Conservation (phyloP, 2,888 invertebrate genomes). For the Busseola fusca region DNA sequence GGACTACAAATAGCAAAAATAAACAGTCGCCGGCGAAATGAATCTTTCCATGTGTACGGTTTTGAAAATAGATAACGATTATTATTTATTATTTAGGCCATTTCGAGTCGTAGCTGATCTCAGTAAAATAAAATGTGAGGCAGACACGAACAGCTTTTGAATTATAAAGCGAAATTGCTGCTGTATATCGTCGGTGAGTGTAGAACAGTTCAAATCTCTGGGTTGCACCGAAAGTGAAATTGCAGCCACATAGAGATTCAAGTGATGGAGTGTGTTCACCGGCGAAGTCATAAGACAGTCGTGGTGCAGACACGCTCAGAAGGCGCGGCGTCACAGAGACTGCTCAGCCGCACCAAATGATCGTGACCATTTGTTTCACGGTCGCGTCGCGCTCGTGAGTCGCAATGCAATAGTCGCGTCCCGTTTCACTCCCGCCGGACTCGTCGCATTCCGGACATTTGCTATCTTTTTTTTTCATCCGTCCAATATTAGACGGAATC, state of each 20-base stretch:
- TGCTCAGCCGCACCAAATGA: not conserved
- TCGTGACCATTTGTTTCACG: not conserved
- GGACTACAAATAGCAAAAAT: slow-evolving; percentile 35
- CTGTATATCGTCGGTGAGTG: slow-evolving; percentile 6
- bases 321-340: not conserved
- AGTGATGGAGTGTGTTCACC: slow-evolving; percentile 1
- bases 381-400: not conserved
- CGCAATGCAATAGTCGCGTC: not conserved
- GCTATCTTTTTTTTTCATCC: slow-evolving; percentile 27
- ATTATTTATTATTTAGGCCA: slow-evolving; percentile 13
- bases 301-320: slow-evolving; percentile 5
- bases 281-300: not conserved
- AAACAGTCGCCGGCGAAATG: slow-evolving; percentile 26
- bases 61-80: slow-evolving; percentile 13
- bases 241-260: slow-evolving; percentile 22
- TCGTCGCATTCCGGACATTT: slow-evolving; percentile 16
- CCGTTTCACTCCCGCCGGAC: not conserved
- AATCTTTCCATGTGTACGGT: slow-evolving; percentile 4
- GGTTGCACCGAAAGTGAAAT: slow-evolving; percentile 33
- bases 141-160: slow-evolving; percentile 20
- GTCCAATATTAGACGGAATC: slow-evolving; percentile 33
- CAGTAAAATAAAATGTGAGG: slow-evolving; percentile 1
- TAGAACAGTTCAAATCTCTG: slow-evolving; percentile 18
- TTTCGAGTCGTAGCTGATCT: slow-evolving; percentile 1
- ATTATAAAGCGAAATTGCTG: slow-evolving; percentile 25